Percentiles rank a stretch among this genome's conserved stretches.
phyloP scores from a whole-genome alignment of 1,140 invertebrate genomes.

The Sogatella furcifera region DNA sequence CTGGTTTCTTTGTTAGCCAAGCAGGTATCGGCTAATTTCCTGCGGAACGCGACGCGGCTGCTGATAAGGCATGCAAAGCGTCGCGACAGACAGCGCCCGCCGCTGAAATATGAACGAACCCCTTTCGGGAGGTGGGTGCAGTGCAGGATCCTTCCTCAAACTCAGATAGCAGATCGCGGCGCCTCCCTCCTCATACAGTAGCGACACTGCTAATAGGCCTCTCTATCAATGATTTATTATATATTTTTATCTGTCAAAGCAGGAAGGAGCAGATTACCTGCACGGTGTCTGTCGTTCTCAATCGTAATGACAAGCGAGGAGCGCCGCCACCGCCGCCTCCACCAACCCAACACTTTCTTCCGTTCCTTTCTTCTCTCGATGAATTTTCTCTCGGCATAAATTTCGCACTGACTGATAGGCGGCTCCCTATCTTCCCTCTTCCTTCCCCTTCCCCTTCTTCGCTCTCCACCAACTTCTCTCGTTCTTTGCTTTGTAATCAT shows the following conservation, averaged over 20 bases:
- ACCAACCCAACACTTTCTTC: background rate
- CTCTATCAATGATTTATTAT: slow-evolving; percentile 4
- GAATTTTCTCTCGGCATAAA: slow-evolving; percentile 4
- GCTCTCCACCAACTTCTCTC: no score
- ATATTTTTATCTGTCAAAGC: slow-evolving; percentile 1
- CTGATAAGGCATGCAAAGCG: slow-evolving; percentile 1
- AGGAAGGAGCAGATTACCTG: slow-evolving; percentile 1
- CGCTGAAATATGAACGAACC: background rate
- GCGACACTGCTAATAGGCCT: background rate
- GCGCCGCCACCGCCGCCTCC: background rate
- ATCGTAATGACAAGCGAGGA: background rate
- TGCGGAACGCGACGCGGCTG: background rate
- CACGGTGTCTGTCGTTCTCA: background rate
- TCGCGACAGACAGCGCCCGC: background rate
- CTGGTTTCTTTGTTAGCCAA: background rate
- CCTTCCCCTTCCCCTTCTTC: no score
- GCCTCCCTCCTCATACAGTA: background rate
- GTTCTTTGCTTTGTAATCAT: no score
- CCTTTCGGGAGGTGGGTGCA: background rate
- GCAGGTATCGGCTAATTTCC: slow-evolving; percentile 3
- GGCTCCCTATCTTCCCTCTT: no score
- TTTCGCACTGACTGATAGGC: background rate
- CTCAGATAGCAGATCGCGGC: background rate
- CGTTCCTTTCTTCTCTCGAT: background rate
- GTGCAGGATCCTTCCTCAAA: background rate